Base-by-base conservation (phyloP, 2,797 vertebrate genomes). In the Sebastes miniatus region DNA sequence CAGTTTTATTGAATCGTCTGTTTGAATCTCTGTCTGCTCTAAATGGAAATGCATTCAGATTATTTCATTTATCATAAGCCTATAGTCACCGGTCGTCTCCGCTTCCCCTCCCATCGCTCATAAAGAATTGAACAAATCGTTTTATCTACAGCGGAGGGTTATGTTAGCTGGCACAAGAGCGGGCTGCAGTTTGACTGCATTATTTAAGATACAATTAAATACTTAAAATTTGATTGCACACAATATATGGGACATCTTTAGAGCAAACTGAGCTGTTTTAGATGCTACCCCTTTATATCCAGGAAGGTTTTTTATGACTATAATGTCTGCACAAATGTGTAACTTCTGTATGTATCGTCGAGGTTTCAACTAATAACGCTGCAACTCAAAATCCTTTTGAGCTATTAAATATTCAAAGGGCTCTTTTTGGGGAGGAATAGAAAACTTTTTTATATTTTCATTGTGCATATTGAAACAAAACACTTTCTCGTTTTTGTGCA, bases 41-140 rank as follows among this genome's bases (percentile, higher is more conserved):
- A 81, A 90, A 90, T 90, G 87, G 83, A 87, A 93, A 90, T 81
- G 56, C 77, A 73, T 86, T 90, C 79, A 83, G 39, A 63, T 68
- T 77, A 83, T 89, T 93, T 87, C 73, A 88, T 92, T 91, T 81
- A 89, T 91, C 82, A 81, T 76, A 72, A 39, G 31, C 71, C 70
- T 73, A 77, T 83, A 79, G 89, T 88, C 77, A 81, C 70, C 7
- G 16, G 58, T 29, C 81, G 73, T 77, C 61, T 78, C 64, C 10
- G 31, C 64, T 56, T 84, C 63, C 62, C 58, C 57, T 81, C 34
- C 75, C 83, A 61, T 82, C 9, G 34, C 80, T 87, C 83, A 91
- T 88, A 83, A 91, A 90, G 78, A 87, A 91, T 83, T 88, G 70
- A 91, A 79, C 73, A 79, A 86, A 91, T 84, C 61, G 80, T 87